Conservation (phyloP, 2,113 vertebrate species). For the Sinocyclocheilus grahami region DNA sequence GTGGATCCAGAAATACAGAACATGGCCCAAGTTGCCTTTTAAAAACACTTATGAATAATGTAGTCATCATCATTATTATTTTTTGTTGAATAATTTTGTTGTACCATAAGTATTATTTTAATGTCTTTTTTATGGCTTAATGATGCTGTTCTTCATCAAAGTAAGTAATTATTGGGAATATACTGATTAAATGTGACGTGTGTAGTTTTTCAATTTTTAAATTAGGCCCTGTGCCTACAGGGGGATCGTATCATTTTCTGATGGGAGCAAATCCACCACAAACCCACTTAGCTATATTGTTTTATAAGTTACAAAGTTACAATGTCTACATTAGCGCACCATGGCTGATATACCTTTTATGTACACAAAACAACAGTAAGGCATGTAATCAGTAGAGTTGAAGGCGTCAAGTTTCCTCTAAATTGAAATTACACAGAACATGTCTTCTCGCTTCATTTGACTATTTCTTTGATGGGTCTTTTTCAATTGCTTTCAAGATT, state of each 20-base stretch:
- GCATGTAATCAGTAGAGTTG: neutral
- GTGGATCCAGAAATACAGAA: slow-evolving; percentile 39
- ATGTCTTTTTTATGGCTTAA: neutral
- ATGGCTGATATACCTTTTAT: neutral
- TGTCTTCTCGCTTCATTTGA: neutral
- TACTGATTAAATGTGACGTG: neutral
- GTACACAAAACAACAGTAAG: neutral
- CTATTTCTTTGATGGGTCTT: neutral
- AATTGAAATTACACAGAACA: neutral
- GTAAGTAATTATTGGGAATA: neutral
- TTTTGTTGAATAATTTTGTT: neutral
- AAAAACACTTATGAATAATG: neutral
- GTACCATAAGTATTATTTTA: neutral
- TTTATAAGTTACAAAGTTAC: neutral
- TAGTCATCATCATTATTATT: neutral
- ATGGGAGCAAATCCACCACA: neutral
- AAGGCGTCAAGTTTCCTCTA: neutral
- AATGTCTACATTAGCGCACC: neutral
- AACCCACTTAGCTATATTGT: neutral
- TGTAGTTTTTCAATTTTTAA: neutral
- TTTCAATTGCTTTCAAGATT: neutral
- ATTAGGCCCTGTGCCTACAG: neutral
- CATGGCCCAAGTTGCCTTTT: neutral
- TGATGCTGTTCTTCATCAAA: neutral
- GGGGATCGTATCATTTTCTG: neutral